A percentile compares a stretch with the other conserved stretches of the same genome.
These are phyloP conservation scores for Caenorhabditis virilis DNA, from an alignment of 2,888 invertebrate species.

Conservation along the genomic window DNA sequence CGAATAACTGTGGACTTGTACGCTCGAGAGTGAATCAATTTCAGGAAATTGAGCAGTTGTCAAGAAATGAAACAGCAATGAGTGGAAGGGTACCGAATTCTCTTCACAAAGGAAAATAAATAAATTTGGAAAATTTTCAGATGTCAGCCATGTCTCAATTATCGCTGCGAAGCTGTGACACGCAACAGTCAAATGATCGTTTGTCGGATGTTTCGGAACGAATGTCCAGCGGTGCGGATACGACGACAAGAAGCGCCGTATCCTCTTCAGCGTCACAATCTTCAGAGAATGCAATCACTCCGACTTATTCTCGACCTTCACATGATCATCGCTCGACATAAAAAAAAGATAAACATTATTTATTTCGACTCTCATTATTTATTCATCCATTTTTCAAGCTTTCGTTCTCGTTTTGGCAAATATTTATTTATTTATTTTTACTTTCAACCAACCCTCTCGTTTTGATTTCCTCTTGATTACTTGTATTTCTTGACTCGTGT, in stretches of 20 bases:
- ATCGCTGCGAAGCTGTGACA: conserved; percentile 13
- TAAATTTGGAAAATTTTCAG: conserved; percentile 6
- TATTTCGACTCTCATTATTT: background rate
- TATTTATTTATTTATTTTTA: background rate
- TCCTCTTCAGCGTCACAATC: background rate
- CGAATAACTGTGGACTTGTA: conserved; percentile 31
- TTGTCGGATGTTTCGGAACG: conserved; percentile 24
- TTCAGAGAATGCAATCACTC: too few species aligned
- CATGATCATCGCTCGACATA: background rate
- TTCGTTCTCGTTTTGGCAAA: too few species aligned
- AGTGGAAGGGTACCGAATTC: conserved; percentile 12
- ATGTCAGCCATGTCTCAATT: conserved; percentile 16
- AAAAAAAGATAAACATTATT: background rate
- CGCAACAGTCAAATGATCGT: conserved; percentile 21
- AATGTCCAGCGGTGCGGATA: background rate
- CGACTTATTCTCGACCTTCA: background rate
- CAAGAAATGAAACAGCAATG: background rate
- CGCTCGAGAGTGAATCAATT: conserved; percentile 36
- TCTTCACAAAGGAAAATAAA: background rate
- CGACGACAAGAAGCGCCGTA: background rate
- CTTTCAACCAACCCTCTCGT: too few species aligned
- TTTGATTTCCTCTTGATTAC: too few species aligned
- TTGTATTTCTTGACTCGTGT: too few species aligned
- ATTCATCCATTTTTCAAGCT: too few species aligned
- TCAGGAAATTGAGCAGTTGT: conserved; percentile 29